Evolutionary conservation across 2,888 invertebrate species (phyloP).

Genomic region (Labia minor): DNA sequence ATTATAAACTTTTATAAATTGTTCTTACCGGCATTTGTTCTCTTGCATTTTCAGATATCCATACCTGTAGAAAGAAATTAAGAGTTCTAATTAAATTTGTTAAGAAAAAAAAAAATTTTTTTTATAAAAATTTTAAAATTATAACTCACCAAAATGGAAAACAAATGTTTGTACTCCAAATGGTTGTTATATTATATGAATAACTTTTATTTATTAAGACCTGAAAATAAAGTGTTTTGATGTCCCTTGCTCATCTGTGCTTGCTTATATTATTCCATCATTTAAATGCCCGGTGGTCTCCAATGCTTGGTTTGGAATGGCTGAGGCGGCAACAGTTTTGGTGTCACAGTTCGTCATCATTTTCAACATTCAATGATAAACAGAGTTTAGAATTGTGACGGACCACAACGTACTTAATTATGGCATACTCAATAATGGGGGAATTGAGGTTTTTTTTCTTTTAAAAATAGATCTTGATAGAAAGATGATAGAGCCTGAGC

Average conservation of each 20-base stretch:
- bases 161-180: constrained; percentile 13
- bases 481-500: constrained; percentile 36
- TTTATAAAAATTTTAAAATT: constrained; percentile 18
- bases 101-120: constrained; percentile 22
- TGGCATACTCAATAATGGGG: background rate
- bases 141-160: background rate
- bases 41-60: constrained; percentile 59
- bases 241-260: constrained; percentile 36
- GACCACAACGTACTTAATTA: background rate
- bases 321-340: constrained; percentile 56
- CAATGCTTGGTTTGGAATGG: constrained; percentile 53
- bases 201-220: too few species aligned
- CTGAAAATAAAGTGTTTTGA: constrained; percentile 31
- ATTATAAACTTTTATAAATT: too few species aligned
- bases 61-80: constrained; percentile 50
- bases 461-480: background rate
- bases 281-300: constrained; percentile 40
- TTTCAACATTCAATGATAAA: background rate
- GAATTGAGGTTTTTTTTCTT: background rate
- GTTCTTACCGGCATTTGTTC: constrained; percentile 67
- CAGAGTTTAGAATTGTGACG: constrained; percentile 4
- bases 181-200: background rate
- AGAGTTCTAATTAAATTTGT: too few species aligned
- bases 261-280: constrained; percentile 47
- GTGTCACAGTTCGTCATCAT: constrained; percentile 39